Conservation (phyloP, 2,888 invertebrate genomes). For the Polymixis flavicincta region DNA sequence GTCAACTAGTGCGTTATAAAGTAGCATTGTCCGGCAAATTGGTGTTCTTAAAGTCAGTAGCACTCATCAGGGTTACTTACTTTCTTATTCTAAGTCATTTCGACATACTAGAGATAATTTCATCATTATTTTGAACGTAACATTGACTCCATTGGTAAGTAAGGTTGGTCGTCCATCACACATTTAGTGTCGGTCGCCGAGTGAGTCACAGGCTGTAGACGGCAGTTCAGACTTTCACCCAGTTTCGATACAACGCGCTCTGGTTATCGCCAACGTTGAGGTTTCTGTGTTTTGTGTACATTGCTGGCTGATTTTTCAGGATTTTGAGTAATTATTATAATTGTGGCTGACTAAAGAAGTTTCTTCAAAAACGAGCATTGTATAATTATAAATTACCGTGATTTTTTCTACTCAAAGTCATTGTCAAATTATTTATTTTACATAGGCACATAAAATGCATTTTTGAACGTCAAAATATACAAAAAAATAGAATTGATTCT, state of each 20-base stretch:
- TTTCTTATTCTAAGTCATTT: background rate
- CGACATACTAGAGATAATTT: conserved; percentile 1
- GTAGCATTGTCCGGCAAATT: background rate
- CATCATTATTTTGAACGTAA: conserved; percentile 14
- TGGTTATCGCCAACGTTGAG: conserved; percentile 44
- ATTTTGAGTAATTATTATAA: background rate
- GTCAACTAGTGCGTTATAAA: too few species aligned
- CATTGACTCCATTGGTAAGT: conserved; percentile 20
- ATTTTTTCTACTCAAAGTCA: background rate
- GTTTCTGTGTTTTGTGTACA: conserved; percentile 41
- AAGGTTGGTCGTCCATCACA: conserved; percentile 42
- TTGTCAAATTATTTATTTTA: too few species aligned
- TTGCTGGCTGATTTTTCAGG: conserved; percentile 36
- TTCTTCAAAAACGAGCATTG: background rate
- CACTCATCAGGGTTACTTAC: background rate
- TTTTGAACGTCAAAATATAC: background rate
- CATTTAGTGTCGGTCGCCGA: conserved; percentile 43
- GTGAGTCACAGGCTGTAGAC: conserved; percentile 55
- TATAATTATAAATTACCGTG: background rate
- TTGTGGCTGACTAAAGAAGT: background rate
- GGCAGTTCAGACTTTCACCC: conserved; percentile 63
- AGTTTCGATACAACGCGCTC: conserved; percentile 50
- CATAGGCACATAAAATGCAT: background rate
- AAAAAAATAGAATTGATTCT: too few species aligned
- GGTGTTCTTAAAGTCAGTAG: background rate